Conservation (phyloP, 2,797 vertebrate genomes). For the Siniperca obscura region DNA sequence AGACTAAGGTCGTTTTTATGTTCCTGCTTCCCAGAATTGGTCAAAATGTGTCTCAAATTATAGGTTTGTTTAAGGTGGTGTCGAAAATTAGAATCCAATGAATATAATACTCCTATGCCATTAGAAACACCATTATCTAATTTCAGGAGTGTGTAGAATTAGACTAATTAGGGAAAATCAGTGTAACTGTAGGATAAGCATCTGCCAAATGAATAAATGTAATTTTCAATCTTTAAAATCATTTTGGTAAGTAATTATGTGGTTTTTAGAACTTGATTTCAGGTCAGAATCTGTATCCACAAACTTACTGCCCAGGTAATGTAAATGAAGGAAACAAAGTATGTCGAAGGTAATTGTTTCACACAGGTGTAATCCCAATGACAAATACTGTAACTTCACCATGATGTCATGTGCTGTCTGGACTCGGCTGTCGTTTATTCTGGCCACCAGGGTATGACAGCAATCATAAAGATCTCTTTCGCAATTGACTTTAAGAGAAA, state of each 20-base stretch:
- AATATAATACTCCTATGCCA: neutral
- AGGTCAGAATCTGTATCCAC: neutral
- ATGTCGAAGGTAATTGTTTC: neutral
- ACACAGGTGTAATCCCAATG: neutral
- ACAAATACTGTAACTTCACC: constrained; percentile 2
- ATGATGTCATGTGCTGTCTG: neutral
- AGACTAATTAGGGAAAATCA: neutral
- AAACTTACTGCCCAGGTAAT: neutral
- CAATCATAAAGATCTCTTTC: constrained; percentile 6
- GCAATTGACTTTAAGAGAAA: neutral
- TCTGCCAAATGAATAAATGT: neutral
- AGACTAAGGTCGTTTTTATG: neutral
- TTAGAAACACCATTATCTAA: neutral
- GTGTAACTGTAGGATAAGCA: neutral
- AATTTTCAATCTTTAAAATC: neutral
- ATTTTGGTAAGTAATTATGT: neutral
- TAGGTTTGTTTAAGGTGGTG: neutral
- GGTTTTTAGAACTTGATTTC: neutral
- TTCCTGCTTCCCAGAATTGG: neutral
- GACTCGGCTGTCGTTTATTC: constrained; percentile 8
- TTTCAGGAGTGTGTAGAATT: neutral
- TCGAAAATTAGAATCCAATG: neutral
- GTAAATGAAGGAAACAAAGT: neutral
- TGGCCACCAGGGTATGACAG: neutral
- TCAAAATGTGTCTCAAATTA: neutral